A percentile compares a stretch with the other conserved stretches of the same genome.
phyloP scores from a whole-genome alignment of 2,888 invertebrate species.

The Xylota sylvarum region DNA sequence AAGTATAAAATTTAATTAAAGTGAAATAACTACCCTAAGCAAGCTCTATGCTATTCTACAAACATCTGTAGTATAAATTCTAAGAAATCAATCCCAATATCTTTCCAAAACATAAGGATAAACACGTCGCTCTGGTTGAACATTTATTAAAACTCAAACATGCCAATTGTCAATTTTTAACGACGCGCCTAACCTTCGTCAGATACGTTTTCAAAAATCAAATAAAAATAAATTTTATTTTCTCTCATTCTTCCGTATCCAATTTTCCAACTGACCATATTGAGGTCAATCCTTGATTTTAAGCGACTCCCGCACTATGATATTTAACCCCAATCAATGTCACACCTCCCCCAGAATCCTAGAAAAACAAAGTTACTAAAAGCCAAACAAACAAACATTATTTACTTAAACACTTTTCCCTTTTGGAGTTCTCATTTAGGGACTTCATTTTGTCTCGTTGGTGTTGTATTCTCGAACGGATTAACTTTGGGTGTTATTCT shows the following conservation, averaged over 20 bases:
- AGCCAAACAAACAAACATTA: constrained; percentile 56
- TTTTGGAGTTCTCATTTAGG: constrained; percentile 38
- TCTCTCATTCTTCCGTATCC: not conserved
- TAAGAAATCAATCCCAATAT: not conserved
- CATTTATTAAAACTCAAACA: constrained; percentile 32
- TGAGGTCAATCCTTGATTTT: constrained; percentile 37
- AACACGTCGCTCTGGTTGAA: not conserved
- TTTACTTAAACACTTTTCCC: constrained; percentile 55
- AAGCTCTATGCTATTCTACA: not conserved
- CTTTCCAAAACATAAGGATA: not conserved
- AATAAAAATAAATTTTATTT: constrained; percentile 36
- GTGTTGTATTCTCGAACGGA: constrained; percentile 19
- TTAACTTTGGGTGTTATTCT: constrained; percentile 16
- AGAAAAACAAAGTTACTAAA: constrained; percentile 25
- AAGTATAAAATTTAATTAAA: not conserved
- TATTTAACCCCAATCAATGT: constrained; percentile 54
- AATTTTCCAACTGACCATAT: constrained; percentile 20
- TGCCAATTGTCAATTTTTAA: constrained; percentile 30
- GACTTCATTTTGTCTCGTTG: constrained; percentile 25
- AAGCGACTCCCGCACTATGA: constrained; percentile 24
- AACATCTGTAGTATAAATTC: not conserved
- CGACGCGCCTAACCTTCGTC: constrained; percentile 18
- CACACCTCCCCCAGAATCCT: constrained; percentile 18
- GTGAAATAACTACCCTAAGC: not conserved
- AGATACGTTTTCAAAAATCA: constrained; percentile 1